Conservation (phyloP, 2,888 invertebrate species). For the Dastarcus helophoroides region DNA sequence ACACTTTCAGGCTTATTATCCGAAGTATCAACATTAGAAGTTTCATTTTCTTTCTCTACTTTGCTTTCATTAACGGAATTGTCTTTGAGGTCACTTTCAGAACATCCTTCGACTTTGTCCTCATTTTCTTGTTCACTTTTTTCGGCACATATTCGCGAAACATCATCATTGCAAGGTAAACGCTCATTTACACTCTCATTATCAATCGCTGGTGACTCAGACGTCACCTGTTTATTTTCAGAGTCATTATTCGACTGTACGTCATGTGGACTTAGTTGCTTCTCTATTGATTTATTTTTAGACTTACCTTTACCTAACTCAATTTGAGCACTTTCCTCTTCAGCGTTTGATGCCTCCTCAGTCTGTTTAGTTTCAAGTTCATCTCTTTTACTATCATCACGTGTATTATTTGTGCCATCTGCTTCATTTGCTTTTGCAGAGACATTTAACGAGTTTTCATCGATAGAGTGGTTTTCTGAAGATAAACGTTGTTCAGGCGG, state of each 20-base stretch:
- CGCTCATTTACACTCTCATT: slow-evolving; percentile 2
- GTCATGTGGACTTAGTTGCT: slow-evolving; percentile 27
- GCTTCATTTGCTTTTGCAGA: slow-evolving; percentile 1
- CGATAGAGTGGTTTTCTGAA: slow-evolving; percentile 1
- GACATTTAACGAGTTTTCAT: slow-evolving; percentile 2
- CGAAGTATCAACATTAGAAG: slow-evolving; percentile 8
- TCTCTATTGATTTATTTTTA: slow-evolving; percentile 34
- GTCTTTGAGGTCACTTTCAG: slow-evolving; percentile 6
- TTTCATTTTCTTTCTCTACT: slow-evolving; percentile 9
- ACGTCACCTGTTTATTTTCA: slow-evolving; percentile 36
- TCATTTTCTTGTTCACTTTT: slow-evolving; percentile 15
- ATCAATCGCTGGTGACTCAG: slow-evolving; percentile 29
- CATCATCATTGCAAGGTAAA: neutral
- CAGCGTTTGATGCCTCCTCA: slow-evolving; percentile 19
- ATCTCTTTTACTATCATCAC: too few species aligned
- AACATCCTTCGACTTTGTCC: slow-evolving; percentile 8
- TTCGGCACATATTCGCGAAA: slow-evolving; percentile 6
- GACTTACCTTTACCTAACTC: slow-evolving; percentile 37
- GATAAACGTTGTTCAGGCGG: neutral
- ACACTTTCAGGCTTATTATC: slow-evolving; percentile 8
- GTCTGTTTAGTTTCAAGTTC: slow-evolving; percentile 20
- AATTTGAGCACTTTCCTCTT: slow-evolving; percentile 27
- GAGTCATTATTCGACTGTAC: slow-evolving; percentile 30
- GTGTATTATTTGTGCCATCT: too few species aligned
- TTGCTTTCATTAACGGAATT: slow-evolving; percentile 3